Evolutionary conservation across 2,113 vertebrate genomes (phyloP), one percentile per base, ranked within the genome.

Genomic region (Orthochromis indermauri): DNA sequence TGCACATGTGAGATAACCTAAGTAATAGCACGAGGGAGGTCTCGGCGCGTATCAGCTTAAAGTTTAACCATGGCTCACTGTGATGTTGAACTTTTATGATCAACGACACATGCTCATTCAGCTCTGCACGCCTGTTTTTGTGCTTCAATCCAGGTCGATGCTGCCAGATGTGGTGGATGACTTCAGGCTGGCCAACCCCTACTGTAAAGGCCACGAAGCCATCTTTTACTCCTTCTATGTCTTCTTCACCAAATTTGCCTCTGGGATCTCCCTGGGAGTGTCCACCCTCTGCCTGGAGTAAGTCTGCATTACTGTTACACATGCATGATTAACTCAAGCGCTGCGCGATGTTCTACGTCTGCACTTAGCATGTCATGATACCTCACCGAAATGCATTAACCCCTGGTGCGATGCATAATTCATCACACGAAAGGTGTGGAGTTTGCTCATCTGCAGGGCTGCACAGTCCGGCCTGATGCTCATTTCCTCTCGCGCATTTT

Each of bases 171-270:
- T 99, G 87, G 97, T 99, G 55, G 98, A 99, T 88, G 97, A 98
- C 92, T 99, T 99, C 94, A 96, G 98, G 84, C 90, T 97, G 94
- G 96, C 95, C 86, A 98, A 98, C 92, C 97, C 96, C 73, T 95
- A 94, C 82, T 95, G 78, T 1, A 97, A 96, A 76, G 97, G 98
- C 80, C 96, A 98, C 6, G 99, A 99, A 95, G 98, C 98, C 83
- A 98, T 99, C 94, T 99, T 99, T 96, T 99, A 99, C 93, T 98
- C 99, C 2, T 98, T 99, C 90, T 99, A 98, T 0, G 97, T 98
- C 84, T 99, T 99, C 94, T 98, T 99, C 94, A 98, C 97, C 66
- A 99, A 99, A 96, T 97, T 99, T 6, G 97, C 98, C 1, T 93
- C 97, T 1, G 98, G 97, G 10, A 96, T 97, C 17, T 98, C 98